Percentiles rank a stretch among this genome's conserved stretches.
These are phyloP conservation scores for Drosophila testacea DNA, from an alignment of 2,888 invertebrate genomes.

Conservation along the genomic window DNA sequence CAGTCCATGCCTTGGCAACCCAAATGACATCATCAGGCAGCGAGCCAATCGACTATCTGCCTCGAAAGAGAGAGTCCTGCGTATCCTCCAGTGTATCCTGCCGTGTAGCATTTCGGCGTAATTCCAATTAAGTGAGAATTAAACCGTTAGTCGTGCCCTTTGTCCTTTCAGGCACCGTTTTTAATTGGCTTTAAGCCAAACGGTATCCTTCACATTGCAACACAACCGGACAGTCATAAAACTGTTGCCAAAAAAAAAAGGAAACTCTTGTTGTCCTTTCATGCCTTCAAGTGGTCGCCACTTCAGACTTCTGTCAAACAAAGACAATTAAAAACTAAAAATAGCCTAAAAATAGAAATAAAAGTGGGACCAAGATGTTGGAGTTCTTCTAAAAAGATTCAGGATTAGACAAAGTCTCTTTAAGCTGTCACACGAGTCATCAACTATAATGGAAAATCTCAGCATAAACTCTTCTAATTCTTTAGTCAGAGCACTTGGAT, in stretches of 20 bases:
- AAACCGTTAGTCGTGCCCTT: conserved; percentile 67
- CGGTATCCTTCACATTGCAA: conserved; percentile 33
- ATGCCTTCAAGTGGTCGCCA: conserved; percentile 40
- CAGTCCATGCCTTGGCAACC: conserved; percentile 14
- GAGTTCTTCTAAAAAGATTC: background rate
- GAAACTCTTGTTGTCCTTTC: background rate
- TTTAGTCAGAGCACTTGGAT: background rate
- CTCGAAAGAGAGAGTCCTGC: conserved; percentile 2
- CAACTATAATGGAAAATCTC: background rate
- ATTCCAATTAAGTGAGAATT: conserved; percentile 78
- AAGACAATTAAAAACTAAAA: conserved; percentile 53
- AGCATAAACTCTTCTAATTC: background rate
- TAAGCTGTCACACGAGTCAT: conserved; percentile 1
- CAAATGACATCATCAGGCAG: conserved; percentile 65
- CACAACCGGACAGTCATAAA: conserved; percentile 37
- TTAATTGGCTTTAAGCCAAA: conserved; percentile 72
- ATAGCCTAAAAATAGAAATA: background rate
- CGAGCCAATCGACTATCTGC: conserved; percentile 32
- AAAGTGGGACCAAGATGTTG: background rate
- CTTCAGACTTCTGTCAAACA: conserved; percentile 34
- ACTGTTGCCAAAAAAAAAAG: conserved; percentile 8
- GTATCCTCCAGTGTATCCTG: conserved; percentile 1
- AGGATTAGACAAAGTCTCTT: background rate
- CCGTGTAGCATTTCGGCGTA: conserved; percentile 49
- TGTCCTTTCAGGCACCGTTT: conserved; percentile 41